Evolutionary conservation across 1,140 invertebrate genomes (phyloP).

Genomic region (Belonocnema kinseyi): DNA sequence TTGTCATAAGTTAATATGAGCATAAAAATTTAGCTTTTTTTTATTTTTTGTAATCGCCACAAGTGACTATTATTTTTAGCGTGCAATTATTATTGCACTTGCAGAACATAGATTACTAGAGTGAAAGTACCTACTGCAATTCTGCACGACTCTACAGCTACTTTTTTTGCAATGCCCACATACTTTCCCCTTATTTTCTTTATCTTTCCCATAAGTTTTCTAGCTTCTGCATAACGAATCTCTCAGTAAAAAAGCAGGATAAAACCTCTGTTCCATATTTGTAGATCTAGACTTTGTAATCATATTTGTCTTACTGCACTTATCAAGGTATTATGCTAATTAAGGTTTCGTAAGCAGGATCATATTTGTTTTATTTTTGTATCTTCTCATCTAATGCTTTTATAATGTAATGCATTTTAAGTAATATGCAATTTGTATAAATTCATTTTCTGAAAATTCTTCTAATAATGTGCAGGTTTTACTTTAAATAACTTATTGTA

Average conservation of each 20-base stretch:
- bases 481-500: too few relatives aligned
- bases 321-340: background rate
- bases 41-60: background rate
- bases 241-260: background rate
- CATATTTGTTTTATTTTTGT: constrained; percentile 1
- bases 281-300: constrained; percentile 1
- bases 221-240: background rate
- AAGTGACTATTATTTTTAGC: constrained; percentile 1
- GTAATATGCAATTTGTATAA: too few relatives aligned
- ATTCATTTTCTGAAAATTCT: too few relatives aligned
- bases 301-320: background rate
- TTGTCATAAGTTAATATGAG: background rate
- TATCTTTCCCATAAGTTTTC: constrained; percentile 31
- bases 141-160: constrained; percentile 40
- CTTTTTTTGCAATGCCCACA: constrained; percentile 40
- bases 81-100: constrained; percentile 16
- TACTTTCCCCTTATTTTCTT: constrained; percentile 49
- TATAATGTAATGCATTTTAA: too few relatives aligned
- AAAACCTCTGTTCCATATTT: background rate
- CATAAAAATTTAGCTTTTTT: background rate
- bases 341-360: background rate
- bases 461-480: too few relatives aligned
- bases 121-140: constrained; percentile 47
- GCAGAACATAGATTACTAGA: constrained; percentile 22
- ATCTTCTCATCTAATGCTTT: background rate